A percentile compares a stretch with the other conserved stretches of the same genome.
These are phyloP conservation scores for Rosalia funebris DNA, from an alignment of 2,888 invertebrate species.

Conservation along the genomic window DNA sequence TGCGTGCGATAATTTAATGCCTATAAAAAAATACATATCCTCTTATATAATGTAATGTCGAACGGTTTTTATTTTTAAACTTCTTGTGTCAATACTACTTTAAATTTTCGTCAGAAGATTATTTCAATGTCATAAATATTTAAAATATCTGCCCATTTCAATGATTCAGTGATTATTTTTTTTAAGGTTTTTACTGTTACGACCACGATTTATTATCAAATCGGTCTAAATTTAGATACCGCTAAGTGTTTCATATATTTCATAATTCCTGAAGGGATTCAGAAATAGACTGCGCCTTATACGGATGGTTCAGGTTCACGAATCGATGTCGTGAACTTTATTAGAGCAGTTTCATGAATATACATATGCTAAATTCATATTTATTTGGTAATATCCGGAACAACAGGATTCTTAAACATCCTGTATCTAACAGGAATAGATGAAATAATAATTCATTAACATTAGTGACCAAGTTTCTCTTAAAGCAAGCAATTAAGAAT, in stretches of 20 bases:
- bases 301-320: too few species aligned
- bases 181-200: background rate
- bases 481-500: too few species aligned
- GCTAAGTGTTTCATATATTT: background rate
- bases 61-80: background rate
- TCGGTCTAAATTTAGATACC: background rate
- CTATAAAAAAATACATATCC: background rate
- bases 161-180: conserved; percentile 1
- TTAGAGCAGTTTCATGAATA: too few species aligned
- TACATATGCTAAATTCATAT: too few species aligned
- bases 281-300: too few species aligned
- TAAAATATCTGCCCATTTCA: conserved; percentile 2
- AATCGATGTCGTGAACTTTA: too few species aligned
- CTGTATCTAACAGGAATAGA: too few species aligned
- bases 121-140: conserved; percentile 4
- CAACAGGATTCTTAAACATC: too few species aligned
- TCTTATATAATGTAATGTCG: background rate
- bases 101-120: conserved; percentile 3
- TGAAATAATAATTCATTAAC: too few species aligned
- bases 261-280: background rate
- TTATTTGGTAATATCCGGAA: too few species aligned
- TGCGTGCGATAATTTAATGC: background rate
- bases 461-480: too few species aligned
- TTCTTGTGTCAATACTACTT: background rate
- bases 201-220: background rate